Evolutionary conservation across 2,113 vertebrate species (phyloP).

Genomic region (Dermatemys mawii): DNA sequence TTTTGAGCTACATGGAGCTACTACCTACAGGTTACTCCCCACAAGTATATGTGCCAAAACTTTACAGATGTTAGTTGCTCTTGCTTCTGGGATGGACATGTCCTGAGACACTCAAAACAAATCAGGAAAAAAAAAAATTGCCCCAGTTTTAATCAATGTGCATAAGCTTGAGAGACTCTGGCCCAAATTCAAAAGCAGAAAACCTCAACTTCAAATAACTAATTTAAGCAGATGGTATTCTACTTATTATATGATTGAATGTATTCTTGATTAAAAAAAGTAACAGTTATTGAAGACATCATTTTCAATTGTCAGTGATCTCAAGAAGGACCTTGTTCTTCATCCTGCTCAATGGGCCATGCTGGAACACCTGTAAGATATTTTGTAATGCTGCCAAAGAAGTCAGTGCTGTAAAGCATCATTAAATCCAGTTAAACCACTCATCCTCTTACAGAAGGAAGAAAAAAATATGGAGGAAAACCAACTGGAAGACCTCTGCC

Average conservation of each 20-base stretch:
- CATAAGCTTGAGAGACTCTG: background rate
- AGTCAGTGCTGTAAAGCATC: background rate
- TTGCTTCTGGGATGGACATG: too few relatives aligned
- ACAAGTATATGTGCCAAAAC: background rate
- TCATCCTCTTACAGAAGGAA: background rate
- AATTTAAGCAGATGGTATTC: background rate
- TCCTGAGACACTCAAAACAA: background rate
- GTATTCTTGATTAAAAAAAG: too few relatives aligned
- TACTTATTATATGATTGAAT: background rate
- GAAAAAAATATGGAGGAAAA: background rate
- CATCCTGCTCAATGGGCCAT: background rate
- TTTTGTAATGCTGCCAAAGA: background rate
- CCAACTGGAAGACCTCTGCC: background rate
- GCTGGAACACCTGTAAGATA: background rate
- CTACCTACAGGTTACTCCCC: background rate
- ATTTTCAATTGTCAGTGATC: background rate
- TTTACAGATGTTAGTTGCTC: background rate
- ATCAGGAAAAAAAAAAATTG: too few relatives aligned
- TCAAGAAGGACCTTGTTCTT: background rate
- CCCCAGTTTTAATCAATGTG: background rate
- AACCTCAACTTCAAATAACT: background rate
- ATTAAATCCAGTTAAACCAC: background rate
- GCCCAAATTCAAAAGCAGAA: background rate
- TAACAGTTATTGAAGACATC: background rate
- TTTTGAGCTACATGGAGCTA: background rate